Evolutionary conservation across 2,113 vertebrate genomes (phyloP), one percentile per base, ranked within the genome.

Genomic region (Nerophis ophidion): DNA sequence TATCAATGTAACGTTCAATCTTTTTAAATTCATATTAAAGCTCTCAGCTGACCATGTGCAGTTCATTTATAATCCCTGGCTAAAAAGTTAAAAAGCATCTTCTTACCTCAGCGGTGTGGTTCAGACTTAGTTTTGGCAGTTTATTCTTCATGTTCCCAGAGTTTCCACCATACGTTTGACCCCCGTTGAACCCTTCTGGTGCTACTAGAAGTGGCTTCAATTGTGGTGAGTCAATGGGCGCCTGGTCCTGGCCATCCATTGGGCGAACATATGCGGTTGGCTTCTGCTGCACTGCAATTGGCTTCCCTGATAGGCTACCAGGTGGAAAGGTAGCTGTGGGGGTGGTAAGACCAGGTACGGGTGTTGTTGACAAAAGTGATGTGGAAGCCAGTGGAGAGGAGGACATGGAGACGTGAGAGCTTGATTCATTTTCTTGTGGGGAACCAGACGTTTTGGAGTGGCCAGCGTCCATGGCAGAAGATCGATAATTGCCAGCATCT

Each of bases 221-320:
- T 83, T 94, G 91, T 7, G 94, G 93, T 5, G 93, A 95, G 86
- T 95, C 91, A 63, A 91, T 93, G 0, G 93, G 91, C 3, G 91
- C 89, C 81, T 96, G 94, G 81, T 97, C 95, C 83, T 97, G 94
- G 45, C 95, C 95, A 1, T 97, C 94, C 94, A 97, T 97, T 12
- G 95, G 94, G 57, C 94, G 90, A 35, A 97, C 95, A 12, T 97
- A 97, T 0, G 95, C 94, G 0, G 95, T 97, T 34, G 95, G 94
- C 77, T 97, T 97, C 74, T 97, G 94, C 71, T 95, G 94, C 8
- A 92, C 86, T 66, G 93, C 87, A 13, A 85, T 91, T 3, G 88
- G 91, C 79, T 97, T 97, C 75, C 91, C 91, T 61, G 93, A 92
- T 48, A 96, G 89, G 68, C 90, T 91, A 4, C 72, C 92, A 72